phyloP scores from a whole-genome alignment of 2,888 invertebrate species.

The Chirona hameri region DNA sequence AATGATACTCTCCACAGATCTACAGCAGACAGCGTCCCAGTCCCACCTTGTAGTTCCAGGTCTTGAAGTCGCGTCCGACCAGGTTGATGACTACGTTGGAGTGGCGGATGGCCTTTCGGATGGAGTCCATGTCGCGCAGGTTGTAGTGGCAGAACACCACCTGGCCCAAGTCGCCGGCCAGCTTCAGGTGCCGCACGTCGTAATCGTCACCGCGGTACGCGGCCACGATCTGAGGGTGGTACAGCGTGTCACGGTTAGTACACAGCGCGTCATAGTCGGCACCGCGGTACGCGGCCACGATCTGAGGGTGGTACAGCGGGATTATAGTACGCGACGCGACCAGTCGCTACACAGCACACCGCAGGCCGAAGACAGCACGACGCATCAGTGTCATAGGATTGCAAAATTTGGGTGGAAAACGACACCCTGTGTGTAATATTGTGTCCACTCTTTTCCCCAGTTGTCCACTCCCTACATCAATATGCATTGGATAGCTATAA shows the following conservation, averaged over 20 bases:
- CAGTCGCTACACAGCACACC: too few species aligned
- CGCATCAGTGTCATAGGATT: too few species aligned
- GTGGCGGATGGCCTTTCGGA: constrained; percentile 79
- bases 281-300: constrained; percentile 84
- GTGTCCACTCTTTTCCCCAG: too few species aligned
- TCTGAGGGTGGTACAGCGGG: not conserved
- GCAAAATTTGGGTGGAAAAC: too few species aligned
- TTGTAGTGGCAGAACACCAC: constrained; percentile 82
- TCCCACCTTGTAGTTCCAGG: constrained; percentile 68
- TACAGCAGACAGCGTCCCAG: not conserved
- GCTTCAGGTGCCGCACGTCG: constrained; percentile 70
- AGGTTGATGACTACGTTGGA: constrained; percentile 97
- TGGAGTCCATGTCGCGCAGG: constrained; percentile 77
- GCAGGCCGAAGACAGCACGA: too few species aligned
- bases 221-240: constrained; percentile 71
- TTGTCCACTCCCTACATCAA: too few species aligned
- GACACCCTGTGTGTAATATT: too few species aligned
- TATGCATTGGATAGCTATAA: too few species aligned
- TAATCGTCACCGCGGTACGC: constrained; percentile 88
- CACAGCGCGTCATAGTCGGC: constrained; percentile 49
- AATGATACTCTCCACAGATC: too few species aligned
- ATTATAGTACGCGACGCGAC: constrained; percentile 42
- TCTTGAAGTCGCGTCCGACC: constrained; percentile 87
- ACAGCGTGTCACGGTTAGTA: not conserved
- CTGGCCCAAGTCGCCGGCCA: constrained; percentile 92